These are phyloP conservation scores for Xanthorhoe spadicearia DNA, from an alignment of 2,888 invertebrate species.

Conservation along the genomic window DNA sequence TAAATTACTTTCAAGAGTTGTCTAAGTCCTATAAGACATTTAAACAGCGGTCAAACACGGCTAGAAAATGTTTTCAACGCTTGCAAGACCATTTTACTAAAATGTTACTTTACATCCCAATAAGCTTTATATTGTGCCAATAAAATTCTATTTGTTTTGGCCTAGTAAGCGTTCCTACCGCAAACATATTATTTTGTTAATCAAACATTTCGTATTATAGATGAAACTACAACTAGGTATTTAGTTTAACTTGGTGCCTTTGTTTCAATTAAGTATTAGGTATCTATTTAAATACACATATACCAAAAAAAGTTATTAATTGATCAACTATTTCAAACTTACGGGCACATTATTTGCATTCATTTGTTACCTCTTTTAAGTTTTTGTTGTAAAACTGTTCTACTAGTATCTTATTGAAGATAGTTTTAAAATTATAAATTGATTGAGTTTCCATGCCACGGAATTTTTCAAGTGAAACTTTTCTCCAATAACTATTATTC, in stretches of 20 bases:
- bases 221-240: neutral
- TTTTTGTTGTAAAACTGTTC: neutral
- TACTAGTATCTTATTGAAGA: neutral
- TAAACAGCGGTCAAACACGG: constrained; percentile 46
- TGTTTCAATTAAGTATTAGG: too few species aligned
- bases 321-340: too few species aligned
- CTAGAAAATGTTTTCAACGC: constrained; percentile 42
- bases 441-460: neutral
- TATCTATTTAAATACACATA: too few species aligned
- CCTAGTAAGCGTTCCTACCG: neutral
- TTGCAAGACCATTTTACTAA: constrained; percentile 6
- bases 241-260: neutral
- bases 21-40: constrained; percentile 34
- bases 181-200: neutral
- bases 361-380: neutral
- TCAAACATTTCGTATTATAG: neutral
- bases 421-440: neutral
- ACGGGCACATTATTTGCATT: too few species aligned
- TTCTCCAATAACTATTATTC: constrained; percentile 48
- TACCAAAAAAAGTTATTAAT: too few species aligned
- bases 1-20: constrained; percentile 30
- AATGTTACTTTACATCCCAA: neutral
- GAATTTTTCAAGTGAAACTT: constrained; percentile 10
- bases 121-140: neutral
- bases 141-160: constrained; percentile 1